These are phyloP conservation scores for Platyrinchus mystaceus DNA, from an alignment of 2,797 vertebrate species.

Conservation along the genomic window DNA sequence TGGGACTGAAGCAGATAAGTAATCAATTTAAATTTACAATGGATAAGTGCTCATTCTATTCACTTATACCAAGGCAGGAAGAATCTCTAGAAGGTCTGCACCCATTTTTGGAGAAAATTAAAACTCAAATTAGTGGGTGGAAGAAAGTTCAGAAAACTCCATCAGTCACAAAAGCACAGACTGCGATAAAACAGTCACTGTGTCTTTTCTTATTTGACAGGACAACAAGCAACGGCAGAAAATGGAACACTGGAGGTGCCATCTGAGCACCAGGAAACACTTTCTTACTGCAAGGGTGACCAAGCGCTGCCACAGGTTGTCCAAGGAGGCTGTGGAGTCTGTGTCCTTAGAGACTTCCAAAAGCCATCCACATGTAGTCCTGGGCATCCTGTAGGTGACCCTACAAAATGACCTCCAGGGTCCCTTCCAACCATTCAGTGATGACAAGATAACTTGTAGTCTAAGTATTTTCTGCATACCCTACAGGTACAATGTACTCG, in stretches of 20 bases:
- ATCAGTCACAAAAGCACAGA: background rate
- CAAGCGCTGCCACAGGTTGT: background rate
- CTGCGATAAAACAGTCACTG: accelerated
- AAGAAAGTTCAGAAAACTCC: background rate
- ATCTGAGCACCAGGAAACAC: background rate
- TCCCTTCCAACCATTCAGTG: background rate
- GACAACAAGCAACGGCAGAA: background rate
- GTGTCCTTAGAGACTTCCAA: background rate
- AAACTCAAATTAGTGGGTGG: background rate
- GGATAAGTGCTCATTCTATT: background rate
- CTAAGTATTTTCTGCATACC: background rate
- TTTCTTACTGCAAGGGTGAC: background rate
- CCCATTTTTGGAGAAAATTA: background rate
- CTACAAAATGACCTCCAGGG: background rate
- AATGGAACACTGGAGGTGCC: background rate
- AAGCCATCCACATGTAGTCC: background rate
- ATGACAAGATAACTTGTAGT: background rate
- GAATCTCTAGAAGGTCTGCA: background rate
- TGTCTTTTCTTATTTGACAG: background rate
- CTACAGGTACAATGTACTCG: accelerated
- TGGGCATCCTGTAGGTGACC: background rate
- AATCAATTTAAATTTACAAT: background rate
- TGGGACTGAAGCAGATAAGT: background rate
- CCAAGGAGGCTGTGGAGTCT: background rate
- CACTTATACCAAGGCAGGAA: background rate